Evolutionary conservation across 2,113 vertebrate genomes (phyloP), one percentile per base, ranked within the genome.

Genomic region (Nesospiza acunhae): DNA sequence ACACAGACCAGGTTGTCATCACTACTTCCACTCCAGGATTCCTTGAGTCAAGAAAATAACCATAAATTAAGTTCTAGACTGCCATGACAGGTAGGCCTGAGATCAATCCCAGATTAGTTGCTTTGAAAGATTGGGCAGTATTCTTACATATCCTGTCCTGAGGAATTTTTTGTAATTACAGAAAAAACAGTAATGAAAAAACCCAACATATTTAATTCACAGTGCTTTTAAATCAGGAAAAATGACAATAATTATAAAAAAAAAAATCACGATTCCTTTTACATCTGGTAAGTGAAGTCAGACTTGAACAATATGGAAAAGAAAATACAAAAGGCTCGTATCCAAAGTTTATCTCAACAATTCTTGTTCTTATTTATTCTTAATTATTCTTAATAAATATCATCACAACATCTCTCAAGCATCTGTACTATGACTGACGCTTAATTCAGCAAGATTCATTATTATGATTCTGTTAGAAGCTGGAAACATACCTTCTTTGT

Each of bases 401-500:
- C 55, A 67, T 44, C 37, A 78, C 13, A 73, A 28, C 13, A 81
- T 42, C 33, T 44, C 72, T 64, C 28, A 72, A 81, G 72, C 72
- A 58, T 41, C 19, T 75, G 4, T 56, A 20, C 27, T 53, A 37
- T 30, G 31, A 49, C 13, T 49, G 42, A 58, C 66, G 66, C 11
- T 44, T 78, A 72, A 89, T 75, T 81, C 35, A 56, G 24, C 23
- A 90, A 84, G 9, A 50, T 46, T 35, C 1, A 1, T 64, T 55
- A 62, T 49, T 78, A 58, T 52, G 72, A 30, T 49, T 42, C 21
- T 53, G 6, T 66, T 80, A 20, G 13, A 26, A 35, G 9, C 16
- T 87, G 4, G 1, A 74, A 76, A 96, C 97, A 94, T 95, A 99
- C 99, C 99, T 99, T 94, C 99, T 98, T 92, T 99, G 99, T 64